Percentiles rank a stretch among this genome's conserved stretches.
These are phyloP conservation scores for Chiroxiphia lanceolata DNA, from an alignment of 2,797 vertebrate genomes.

Conservation along the genomic window DNA sequence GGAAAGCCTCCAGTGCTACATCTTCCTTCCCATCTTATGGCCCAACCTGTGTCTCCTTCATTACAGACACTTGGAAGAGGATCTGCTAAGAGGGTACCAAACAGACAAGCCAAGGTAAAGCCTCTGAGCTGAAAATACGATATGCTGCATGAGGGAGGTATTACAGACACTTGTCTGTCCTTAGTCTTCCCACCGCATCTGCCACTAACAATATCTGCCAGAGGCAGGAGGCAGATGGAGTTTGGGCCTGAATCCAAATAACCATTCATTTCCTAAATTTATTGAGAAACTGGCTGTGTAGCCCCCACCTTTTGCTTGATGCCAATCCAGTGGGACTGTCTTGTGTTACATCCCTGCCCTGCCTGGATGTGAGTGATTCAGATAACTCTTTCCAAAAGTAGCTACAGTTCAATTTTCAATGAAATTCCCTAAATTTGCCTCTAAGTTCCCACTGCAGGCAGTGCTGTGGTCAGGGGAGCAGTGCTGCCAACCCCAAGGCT, in stretches of 20 bases:
- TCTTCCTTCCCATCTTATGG: not conserved
- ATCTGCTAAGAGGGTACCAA: not conserved
- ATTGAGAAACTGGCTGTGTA: not conserved
- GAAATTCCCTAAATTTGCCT: not conserved
- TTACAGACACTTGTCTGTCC: not conserved
- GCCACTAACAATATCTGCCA: not conserved
- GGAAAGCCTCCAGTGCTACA: not conserved
- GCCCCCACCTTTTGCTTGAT: not conserved
- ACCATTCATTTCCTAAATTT: not conserved
- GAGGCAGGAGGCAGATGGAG: not conserved
- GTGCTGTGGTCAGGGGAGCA: not conserved
- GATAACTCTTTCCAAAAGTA: not conserved
- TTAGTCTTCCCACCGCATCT: not conserved
- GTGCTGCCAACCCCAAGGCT: not conserved
- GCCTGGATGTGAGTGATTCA: not conserved
- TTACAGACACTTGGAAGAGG: not conserved
- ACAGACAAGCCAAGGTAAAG: not conserved
- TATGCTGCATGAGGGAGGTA: not conserved
- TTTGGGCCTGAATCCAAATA: not conserved
- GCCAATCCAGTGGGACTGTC: accelerated
- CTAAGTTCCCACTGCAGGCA: not conserved
- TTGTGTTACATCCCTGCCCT: not conserved
- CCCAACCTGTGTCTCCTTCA: not conserved
- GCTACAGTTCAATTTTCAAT: not conserved
- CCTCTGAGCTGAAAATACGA: not conserved